Percentiles rank a stretch among this genome's conserved stretches.
Conservation (phyloP, 2,797 vertebrate species). For the Astyanax mexicanus region DNA sequence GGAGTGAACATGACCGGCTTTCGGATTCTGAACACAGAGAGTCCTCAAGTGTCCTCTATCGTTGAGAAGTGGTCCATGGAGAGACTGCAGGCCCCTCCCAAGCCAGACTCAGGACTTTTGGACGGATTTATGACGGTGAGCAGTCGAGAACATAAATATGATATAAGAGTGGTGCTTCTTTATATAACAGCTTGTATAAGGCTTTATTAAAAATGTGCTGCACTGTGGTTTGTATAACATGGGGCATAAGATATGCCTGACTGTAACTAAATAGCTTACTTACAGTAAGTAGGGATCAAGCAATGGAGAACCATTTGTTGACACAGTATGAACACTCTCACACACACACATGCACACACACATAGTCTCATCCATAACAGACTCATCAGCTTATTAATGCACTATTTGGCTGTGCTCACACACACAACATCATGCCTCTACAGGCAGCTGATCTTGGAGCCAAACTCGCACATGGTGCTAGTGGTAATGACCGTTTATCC, state of each 20-base stretch:
- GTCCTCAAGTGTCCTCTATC: slow-evolving; percentile 93
- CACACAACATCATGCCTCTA: slow-evolving; percentile 9
- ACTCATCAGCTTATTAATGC: not conserved
- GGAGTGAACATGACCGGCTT: slow-evolving; percentile 99
- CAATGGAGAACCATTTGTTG: not conserved
- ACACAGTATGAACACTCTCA: not conserved
- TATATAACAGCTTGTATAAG: not conserved
- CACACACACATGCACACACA: slow-evolving; percentile 16
- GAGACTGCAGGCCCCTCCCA: slow-evolving; percentile 93
- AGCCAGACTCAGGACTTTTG: slow-evolving; percentile 96
- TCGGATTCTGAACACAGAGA: slow-evolving; percentile 95
- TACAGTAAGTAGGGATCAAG: not conserved
- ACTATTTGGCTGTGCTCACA: slow-evolving; percentile 8
- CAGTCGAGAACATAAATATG: not conserved
- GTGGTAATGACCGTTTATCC: slow-evolving; percentile 41
- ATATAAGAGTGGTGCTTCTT: not conserved
- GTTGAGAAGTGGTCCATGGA: slow-evolving; percentile 99
- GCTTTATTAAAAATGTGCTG: not conserved
- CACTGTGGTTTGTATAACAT: not conserved
- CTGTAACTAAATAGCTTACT: not conserved
- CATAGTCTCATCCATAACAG: not conserved
- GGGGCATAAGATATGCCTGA: not conserved
- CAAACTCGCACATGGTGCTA: slow-evolving; percentile 35
- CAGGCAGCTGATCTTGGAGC: slow-evolving; percentile 17
- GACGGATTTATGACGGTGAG: slow-evolving; percentile 96